Conservation (phyloP, 2,888 invertebrate species). For the Trichogramma evanescens region DNA sequence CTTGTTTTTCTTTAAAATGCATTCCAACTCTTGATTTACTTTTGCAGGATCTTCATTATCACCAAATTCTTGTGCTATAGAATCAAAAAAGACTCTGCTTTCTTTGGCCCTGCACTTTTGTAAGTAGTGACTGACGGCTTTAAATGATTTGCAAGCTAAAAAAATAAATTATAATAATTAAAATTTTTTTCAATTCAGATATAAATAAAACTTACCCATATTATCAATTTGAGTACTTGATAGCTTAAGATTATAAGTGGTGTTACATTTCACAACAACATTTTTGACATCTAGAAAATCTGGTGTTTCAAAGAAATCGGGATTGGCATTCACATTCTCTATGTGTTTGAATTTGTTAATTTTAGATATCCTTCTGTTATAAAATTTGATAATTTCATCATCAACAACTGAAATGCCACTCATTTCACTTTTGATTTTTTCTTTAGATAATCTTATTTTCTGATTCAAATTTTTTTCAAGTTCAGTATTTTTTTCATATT, state of each 20-base stretch:
- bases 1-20: slow-evolving; percentile 31
- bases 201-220: slow-evolving; percentile 31
- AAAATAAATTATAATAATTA: slow-evolving; percentile 3
- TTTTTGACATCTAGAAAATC: slow-evolving; percentile 39
- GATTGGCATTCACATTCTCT: slow-evolving; percentile 21
- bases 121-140: slow-evolving; percentile 32
- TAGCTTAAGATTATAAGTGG: slow-evolving; percentile 27
- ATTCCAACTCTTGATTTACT: slow-evolving; percentile 25
- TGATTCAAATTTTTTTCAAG: slow-evolving; percentile 20
- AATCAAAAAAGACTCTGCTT: slow-evolving; percentile 38
- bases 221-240: slow-evolving; percentile 20
- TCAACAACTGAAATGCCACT: slow-evolving; percentile 35
- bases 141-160: slow-evolving; percentile 36
- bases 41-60: slow-evolving; percentile 35
- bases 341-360: slow-evolving; percentile 24
- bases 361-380: slow-evolving; percentile 34
- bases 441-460: neutral
- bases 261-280: slow-evolving; percentile 33
- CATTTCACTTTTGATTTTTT: slow-evolving; percentile 1
- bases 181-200: neutral
- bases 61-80: slow-evolving; percentile 29
- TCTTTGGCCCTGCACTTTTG: slow-evolving; percentile 28
- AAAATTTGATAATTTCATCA: slow-evolving; percentile 37
- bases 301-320: slow-evolving; percentile 34
- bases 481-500: slow-evolving; percentile 30